These are phyloP conservation scores for Leucoptera coffeella DNA, from an alignment of 2,888 invertebrate genomes.

Conservation along the genomic window DNA sequence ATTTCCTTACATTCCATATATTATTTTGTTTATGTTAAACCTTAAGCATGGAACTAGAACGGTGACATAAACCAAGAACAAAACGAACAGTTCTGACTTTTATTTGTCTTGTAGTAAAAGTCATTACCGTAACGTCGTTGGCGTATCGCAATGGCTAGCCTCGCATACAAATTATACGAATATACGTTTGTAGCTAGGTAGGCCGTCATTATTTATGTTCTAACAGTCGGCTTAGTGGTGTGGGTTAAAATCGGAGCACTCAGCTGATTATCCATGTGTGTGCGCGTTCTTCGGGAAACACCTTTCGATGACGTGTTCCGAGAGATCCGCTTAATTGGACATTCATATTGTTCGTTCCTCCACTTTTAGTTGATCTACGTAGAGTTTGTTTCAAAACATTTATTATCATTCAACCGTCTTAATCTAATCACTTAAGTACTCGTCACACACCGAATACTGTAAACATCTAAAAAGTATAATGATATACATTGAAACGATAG, in stretches of 20 bases:
- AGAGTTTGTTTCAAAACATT: no score
- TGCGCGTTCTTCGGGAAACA: constrained; percentile 51
- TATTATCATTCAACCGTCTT: no score
- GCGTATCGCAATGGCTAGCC: constrained; percentile 36
- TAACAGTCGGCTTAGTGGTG: constrained; percentile 44
- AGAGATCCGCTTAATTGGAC: constrained; percentile 50
- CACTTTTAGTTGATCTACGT: no score
- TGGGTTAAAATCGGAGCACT: constrained; percentile 53
- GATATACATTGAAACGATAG: no score
- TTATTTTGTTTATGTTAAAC: no score
- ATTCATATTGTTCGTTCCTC: constrained; percentile 47
- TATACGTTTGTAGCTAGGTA: constrained; percentile 49
- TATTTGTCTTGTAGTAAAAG: constrained; percentile 29
- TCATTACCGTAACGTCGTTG: constrained; percentile 26
- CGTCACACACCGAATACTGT: no score
- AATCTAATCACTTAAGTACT: no score
- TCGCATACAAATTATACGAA: constrained; percentile 49
- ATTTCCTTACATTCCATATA: no score
- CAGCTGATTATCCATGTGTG: constrained; percentile 42
- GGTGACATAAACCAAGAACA: no score
- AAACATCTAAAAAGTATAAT: no score
- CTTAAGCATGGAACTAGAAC: no score
- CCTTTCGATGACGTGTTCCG: constrained; percentile 51
- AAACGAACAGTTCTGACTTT: constrained; percentile 21
- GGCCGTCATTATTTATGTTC: constrained; percentile 54